These are phyloP conservation scores for Telmatherina bonti DNA, from an alignment of 2,797 vertebrate species.

Conservation along the genomic window DNA sequence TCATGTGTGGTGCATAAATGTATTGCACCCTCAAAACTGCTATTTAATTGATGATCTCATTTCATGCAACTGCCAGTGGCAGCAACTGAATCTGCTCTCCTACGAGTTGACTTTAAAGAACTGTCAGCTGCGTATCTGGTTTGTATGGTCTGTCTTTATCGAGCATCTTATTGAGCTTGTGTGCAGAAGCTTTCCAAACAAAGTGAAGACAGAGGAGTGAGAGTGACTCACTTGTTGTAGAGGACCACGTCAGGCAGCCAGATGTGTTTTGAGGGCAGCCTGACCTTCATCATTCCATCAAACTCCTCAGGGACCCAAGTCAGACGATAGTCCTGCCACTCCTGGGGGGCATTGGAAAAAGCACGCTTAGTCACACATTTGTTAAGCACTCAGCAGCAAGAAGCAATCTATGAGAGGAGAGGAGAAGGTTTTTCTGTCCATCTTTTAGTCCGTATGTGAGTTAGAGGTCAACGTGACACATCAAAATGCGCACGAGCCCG, in stretches of 20 bases:
- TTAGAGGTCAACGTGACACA: slow-evolving; percentile 36
- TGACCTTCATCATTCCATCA: slow-evolving; percentile 97
- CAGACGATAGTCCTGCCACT: slow-evolving; percentile 98
- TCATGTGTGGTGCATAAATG: slow-evolving; percentile 34
- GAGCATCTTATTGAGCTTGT: slow-evolving; percentile 1
- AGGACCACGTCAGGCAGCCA: slow-evolving; percentile 98
- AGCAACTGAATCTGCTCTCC: slow-evolving; percentile 17
- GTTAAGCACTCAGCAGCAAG: slow-evolving; percentile 26
- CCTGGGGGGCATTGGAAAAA: slow-evolving; percentile 80
- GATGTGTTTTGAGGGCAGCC: slow-evolving; percentile 97
- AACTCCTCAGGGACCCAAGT: slow-evolving; percentile 96
- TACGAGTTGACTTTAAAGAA: slow-evolving; percentile 12
- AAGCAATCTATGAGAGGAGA: slow-evolving; percentile 11
- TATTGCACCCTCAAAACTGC: slow-evolving; percentile 22
- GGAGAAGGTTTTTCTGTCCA: slow-evolving; percentile 1
- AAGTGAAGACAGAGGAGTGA: slow-evolving; percentile 10
- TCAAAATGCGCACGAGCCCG: slow-evolving; percentile 9
- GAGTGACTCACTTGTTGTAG: slow-evolving; percentile 94
- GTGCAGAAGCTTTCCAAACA: slow-evolving; percentile 10
- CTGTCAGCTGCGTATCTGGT: neutral
- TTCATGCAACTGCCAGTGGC: slow-evolving; percentile 12
- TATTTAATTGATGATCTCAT: slow-evolving; percentile 35
- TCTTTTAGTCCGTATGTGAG: slow-evolving; percentile 9
- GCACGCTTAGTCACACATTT: slow-evolving; percentile 46
- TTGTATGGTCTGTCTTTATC: neutral